Base-by-base conservation (phyloP, 2,888 invertebrate species). In the Thereva nobilitata region DNA sequence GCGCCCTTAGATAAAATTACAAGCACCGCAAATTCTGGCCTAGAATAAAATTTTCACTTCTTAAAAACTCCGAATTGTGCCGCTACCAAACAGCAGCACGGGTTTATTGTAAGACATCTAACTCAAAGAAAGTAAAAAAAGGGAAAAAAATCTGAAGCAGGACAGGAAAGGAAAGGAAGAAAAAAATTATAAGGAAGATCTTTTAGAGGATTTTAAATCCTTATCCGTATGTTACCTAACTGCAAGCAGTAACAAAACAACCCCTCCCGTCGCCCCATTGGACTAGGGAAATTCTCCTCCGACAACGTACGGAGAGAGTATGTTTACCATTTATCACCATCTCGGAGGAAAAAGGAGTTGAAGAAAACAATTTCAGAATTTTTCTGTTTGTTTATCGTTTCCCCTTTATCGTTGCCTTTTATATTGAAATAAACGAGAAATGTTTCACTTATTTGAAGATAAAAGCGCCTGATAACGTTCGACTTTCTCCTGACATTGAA, bases 391-490 rank as follows among this genome's bases (percentile, higher is more conserved):
- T 44, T 56, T 56, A 56, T 42, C 54, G 54, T 55, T 55, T 8
- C 23, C 54, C 38, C 54, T 56, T 56, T 56, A 56, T 56, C 56
- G 56, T 41, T 56, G 56, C 56, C 56, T 49, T 49, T 61, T 49
- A 61, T 61, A 61, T 40, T 61, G 47, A 61, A 61, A 61, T 61
- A 61, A 61, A 61, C 49, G 59, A 61, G 59, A 61, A 61, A 61
- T 61, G 47, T 61, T 61, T 61, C 59, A 61, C 59, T 61, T 61
- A 61, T 61, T 61, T 7, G 7, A 38, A 47, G 59, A 61, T 61
- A 49, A 47, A 40, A 47, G 49, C 59, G 40, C 12, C 38, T 49
- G 59, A 61, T 61, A 49, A 47, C 38, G 47, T 40, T 34, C 56
- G 56, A 56, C 56, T 56, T 56, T 56, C 44, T 34, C 23, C 44